phyloP scores from a whole-genome alignment of 2,888 invertebrate species.

The Volucella inanis region DNA sequence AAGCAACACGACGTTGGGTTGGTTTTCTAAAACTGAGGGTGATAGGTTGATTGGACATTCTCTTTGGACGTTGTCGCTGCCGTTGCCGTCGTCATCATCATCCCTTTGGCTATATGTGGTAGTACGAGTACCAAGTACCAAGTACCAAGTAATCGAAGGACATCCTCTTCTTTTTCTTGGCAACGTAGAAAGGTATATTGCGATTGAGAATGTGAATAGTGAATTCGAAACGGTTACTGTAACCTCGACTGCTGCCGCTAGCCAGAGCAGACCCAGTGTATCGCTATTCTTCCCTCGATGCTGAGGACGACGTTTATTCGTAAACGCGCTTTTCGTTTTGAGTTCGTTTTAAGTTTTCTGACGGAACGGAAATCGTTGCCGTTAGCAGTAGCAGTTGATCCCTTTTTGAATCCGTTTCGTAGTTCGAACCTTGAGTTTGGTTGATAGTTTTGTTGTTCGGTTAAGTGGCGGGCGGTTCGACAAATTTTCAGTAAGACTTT shows the following conservation, averaged over 20 bases:
- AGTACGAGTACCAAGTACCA: slow-evolving; percentile 18
- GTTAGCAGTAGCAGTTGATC: slow-evolving; percentile 24
- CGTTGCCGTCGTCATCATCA: not conserved
- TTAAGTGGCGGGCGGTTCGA: no score
- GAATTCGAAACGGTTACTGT: slow-evolving; percentile 65
- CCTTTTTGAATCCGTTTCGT: not conserved
- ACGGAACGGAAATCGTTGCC: slow-evolving; percentile 5
- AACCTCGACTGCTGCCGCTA: slow-evolving; percentile 59
- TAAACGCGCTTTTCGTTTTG: slow-evolving; percentile 40
- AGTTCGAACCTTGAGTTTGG: no score
- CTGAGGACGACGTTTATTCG: slow-evolving; percentile 51
- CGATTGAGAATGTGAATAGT: slow-evolving; percentile 59
- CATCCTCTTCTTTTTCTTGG: slow-evolving; percentile 56
- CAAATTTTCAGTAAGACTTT: no score
- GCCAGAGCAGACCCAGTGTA: slow-evolving; percentile 51
- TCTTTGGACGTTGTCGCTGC: slow-evolving; percentile 22
- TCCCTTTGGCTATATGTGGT: slow-evolving; percentile 39
- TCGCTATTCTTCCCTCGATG: slow-evolving; percentile 68
- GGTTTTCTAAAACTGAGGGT: not conserved
- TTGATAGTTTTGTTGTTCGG: no score
- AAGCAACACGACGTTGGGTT: slow-evolving; percentile 2
- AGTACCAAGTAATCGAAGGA: slow-evolving; percentile 56
- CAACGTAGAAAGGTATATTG: slow-evolving; percentile 9
- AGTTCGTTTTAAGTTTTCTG: slow-evolving; percentile 22
- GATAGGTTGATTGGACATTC: slow-evolving; percentile 5